Conservation (phyloP, 1,140 invertebrate species). For the Aphelenchoides avenae region DNA sequence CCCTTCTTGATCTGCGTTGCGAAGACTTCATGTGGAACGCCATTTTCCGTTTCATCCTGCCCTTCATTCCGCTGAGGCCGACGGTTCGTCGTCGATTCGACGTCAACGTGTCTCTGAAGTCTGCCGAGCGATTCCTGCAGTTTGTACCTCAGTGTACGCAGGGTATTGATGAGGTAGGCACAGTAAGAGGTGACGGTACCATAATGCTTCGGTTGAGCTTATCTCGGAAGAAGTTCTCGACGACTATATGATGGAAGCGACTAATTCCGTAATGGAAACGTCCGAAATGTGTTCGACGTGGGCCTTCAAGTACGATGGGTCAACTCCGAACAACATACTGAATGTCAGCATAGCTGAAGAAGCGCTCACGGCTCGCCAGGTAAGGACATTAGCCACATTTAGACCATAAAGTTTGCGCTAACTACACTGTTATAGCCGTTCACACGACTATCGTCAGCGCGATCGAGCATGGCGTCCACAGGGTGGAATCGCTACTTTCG, state of each 20-base stretch:
- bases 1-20: constrained; percentile 82
- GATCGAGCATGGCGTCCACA: constrained; percentile 43
- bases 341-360: constrained; percentile 34
- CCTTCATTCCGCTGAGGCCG: constrained; percentile 81
- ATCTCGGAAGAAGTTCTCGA: constrained; percentile 30
- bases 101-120: constrained; percentile 72
- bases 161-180: constrained; percentile 32
- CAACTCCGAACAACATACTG: constrained; percentile 29
- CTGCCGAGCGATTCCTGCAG: constrained; percentile 75
- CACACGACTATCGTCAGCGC: constrained; percentile 37
- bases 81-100: constrained; percentile 67
- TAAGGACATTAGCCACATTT: constrained; percentile 1
- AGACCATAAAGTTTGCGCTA: constrained; percentile 1
- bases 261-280: constrained; percentile 20
- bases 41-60: constrained; percentile 79
- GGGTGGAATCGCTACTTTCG: constrained; percentile 45
- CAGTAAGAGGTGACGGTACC: neutral
- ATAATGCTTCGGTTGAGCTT: constrained; percentile 21
- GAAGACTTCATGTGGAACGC: constrained; percentile 94
- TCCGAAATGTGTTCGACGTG: constrained; percentile 14
- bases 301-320: constrained; percentile 47
- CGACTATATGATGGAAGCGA: constrained; percentile 37
- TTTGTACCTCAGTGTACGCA: constrained; percentile 68
- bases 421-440: constrained; percentile 28
- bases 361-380: constrained; percentile 32